These are phyloP conservation scores for Pipra filicauda DNA, from an alignment of 2,113 vertebrate genomes.

Conservation along the genomic window DNA sequence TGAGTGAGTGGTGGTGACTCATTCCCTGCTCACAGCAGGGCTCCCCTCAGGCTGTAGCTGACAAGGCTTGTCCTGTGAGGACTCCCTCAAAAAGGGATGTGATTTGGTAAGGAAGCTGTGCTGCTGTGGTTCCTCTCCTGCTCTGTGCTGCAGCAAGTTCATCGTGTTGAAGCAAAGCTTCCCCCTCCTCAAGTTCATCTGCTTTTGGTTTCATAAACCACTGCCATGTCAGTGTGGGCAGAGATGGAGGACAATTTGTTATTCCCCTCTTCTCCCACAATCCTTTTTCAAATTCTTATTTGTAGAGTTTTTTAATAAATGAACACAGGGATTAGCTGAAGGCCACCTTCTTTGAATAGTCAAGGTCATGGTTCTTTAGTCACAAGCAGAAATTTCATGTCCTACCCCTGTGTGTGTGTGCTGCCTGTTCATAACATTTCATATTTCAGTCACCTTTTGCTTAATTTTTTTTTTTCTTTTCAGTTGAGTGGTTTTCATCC, in stretches of 20 bases:
- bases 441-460: conserved; percentile 34
- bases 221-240: background rate
- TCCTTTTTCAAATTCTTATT: background rate
- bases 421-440: conserved; percentile 29
- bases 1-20: background rate
- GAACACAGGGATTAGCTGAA: background rate
- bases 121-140: background rate
- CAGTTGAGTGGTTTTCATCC: conserved; percentile 71
- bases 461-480: conserved; percentile 66
- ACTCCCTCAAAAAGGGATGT: background rate
- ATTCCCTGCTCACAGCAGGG: background rate
- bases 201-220: background rate
- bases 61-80: background rate
- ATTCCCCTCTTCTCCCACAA: background rate
- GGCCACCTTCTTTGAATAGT: background rate
- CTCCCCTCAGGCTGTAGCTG: background rate
- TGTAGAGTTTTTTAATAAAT: background rate
- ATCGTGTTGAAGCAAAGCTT: background rate
- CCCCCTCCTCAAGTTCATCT: background rate
- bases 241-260: background rate
- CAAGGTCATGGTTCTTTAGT: background rate
- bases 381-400: background rate
- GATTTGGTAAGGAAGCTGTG: background rate
- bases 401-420: background rate
- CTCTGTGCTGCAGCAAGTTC: background rate